These are phyloP conservation scores for Acrocephalus scirpaceus DNA, from an alignment of 2,797 vertebrate genomes.

Conservation along the genomic window DNA sequence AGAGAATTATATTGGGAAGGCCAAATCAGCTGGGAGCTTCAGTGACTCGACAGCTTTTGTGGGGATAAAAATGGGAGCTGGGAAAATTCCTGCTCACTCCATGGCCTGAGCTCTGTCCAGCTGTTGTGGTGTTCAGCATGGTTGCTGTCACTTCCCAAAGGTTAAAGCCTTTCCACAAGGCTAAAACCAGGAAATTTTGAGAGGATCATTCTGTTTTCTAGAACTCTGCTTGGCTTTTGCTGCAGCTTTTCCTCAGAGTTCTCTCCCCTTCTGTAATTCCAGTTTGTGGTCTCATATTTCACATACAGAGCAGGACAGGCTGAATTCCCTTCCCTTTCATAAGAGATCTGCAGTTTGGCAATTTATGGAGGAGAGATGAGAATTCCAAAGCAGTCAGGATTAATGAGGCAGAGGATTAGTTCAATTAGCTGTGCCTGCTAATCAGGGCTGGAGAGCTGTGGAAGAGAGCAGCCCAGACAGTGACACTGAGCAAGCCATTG, in stretches of 20 bases:
- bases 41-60: background rate
- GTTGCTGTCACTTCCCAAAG: background rate
- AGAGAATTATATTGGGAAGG: background rate
- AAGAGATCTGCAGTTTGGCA: background rate
- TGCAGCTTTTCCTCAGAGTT: background rate
- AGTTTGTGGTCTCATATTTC: background rate
- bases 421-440: background rate
- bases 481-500: background rate
- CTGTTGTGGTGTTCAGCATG: accelerated
- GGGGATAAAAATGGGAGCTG: background rate
- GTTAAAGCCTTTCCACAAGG: background rate
- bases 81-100: background rate
- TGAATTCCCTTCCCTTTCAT: background rate
- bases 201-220: background rate
- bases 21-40: background rate
- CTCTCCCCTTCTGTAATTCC: background rate
- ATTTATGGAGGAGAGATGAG: background rate
- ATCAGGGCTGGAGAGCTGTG: background rate
- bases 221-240: background rate
- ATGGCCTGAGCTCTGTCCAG: background rate
- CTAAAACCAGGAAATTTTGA: background rate
- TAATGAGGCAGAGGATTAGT: conserved; percentile 2
- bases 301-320: background rate
- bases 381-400: background rate
- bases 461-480: background rate